Percentiles rank a stretch among this genome's conserved stretches.
phyloP scores from a whole-genome alignment of 2,113 vertebrate genomes.

The Actenoides lindsayi region DNA sequence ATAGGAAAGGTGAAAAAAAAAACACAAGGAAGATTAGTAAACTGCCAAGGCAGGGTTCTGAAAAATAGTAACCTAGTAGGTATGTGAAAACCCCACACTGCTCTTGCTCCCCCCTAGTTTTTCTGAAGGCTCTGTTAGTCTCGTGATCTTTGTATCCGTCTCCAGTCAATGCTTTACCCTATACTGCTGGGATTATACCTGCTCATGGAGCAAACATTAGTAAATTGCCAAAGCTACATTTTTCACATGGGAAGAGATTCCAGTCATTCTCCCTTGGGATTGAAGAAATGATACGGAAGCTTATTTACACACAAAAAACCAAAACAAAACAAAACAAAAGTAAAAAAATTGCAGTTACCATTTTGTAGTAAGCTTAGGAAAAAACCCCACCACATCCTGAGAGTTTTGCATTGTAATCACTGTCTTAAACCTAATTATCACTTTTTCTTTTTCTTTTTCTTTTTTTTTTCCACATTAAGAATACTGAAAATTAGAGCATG shows the following conservation, averaged over 20 bases:
- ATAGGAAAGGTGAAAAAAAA: neutral
- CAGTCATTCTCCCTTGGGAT: neutral
- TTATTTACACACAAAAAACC: neutral
- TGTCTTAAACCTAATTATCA: neutral
- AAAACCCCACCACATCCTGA: neutral
- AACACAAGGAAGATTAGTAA: neutral
- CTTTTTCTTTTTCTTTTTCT: neutral
- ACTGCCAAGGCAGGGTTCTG: neutral
- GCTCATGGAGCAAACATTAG: neutral
- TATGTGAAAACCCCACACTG: fast-evolving
- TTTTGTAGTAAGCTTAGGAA: neutral
- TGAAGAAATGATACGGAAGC: neutral
- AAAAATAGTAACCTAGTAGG: neutral
- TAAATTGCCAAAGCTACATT: neutral
- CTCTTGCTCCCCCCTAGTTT: neutral
- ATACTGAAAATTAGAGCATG: too few relatives aligned
- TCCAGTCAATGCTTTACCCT: neutral
- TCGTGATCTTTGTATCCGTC: neutral
- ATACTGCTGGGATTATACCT: neutral
- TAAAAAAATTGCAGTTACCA: neutral
- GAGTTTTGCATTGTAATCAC: neutral
- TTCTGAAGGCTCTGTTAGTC: neutral
- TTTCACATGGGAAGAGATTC: neutral
- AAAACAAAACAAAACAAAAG: neutral
- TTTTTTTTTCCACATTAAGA: too few relatives aligned